Conservation (phyloP, 2,113 vertebrate genomes). For the Carlito syrichta region DNA sequence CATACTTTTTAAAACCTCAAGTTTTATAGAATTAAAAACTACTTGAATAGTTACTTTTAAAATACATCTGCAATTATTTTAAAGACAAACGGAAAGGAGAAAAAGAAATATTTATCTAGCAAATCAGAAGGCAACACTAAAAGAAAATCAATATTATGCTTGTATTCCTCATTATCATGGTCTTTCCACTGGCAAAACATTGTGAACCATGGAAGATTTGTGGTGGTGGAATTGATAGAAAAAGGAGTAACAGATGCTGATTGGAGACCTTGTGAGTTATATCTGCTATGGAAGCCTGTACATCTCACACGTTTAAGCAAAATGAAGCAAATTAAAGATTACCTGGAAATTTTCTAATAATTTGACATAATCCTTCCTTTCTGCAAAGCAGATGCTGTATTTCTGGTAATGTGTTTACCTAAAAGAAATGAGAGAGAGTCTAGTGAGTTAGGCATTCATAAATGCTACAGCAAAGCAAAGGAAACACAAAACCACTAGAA, state of each 20-base stretch:
- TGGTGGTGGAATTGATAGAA: not conserved
- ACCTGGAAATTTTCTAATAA: conserved; percentile 87
- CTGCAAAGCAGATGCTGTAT: conserved; percentile 89
- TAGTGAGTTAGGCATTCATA: conserved; percentile 53
- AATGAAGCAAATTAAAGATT: conserved; percentile 65
- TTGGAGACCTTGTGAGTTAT: not conserved
- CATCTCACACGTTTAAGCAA: not conserved
- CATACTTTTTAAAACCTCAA: not conserved
- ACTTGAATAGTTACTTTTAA: not conserved
- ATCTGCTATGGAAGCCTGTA: not conserved
- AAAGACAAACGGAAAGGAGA: not conserved
- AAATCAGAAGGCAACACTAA: not conserved
- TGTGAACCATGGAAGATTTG: not conserved
- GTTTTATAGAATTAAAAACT: not conserved
- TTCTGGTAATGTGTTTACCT: conserved; percentile 91
- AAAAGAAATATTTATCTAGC: not conserved
- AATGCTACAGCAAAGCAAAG: not conserved
- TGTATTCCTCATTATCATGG: not conserved
- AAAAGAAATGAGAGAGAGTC: conserved; percentile 62
- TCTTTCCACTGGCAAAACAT: not conserved
- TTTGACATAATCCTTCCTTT: conserved; percentile 87
- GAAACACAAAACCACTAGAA: not conserved
- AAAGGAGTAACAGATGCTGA: not conserved
- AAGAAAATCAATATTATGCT: not conserved
- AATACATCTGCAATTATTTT: conserved; percentile 6